A percentile compares a stretch with the other conserved stretches of the same genome.
Conservation (phyloP, 2,113 vertebrate species). For the Archilochus colubris region DNA sequence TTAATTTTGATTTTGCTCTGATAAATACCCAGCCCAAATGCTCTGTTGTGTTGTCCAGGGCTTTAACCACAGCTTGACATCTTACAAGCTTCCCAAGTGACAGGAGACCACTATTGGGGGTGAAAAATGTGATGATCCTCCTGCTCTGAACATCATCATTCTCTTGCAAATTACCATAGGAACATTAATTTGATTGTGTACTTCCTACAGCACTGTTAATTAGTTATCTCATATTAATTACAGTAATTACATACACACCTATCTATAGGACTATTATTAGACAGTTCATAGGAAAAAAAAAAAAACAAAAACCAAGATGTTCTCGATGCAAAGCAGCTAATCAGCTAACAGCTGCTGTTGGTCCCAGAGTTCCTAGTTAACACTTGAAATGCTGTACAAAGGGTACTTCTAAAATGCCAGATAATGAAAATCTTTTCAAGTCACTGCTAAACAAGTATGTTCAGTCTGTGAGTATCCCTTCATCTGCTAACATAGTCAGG, state of each 20-base stretch:
- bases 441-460: neutral
- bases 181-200: constrained; percentile 65
- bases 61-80: neutral
- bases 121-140: neutral
- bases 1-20: neutral
- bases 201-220: constrained; percentile 57
- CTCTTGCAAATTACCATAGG: constrained; percentile 30
- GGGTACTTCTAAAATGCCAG: constrained; percentile 9
- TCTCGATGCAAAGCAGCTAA: constrained; percentile 38
- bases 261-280: constrained; percentile 58
- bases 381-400: constrained; percentile 32
- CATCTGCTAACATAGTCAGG: neutral
- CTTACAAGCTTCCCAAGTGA: neutral
- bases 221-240: constrained; percentile 69
- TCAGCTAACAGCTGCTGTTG: constrained; percentile 57
- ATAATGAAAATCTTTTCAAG: constrained; percentile 6
- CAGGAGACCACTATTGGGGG: neutral
- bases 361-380: constrained; percentile 47
- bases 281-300: constrained; percentile 8
- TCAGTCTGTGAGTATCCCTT: constrained; percentile 5
- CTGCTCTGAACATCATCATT: neutral
- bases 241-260: constrained; percentile 69
- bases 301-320: neutral
- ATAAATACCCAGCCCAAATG: neutral
- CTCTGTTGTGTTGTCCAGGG: neutral